phyloP scores from a whole-genome alignment of 1,140 invertebrate genomes.

The Eumeta japonica region DNA sequence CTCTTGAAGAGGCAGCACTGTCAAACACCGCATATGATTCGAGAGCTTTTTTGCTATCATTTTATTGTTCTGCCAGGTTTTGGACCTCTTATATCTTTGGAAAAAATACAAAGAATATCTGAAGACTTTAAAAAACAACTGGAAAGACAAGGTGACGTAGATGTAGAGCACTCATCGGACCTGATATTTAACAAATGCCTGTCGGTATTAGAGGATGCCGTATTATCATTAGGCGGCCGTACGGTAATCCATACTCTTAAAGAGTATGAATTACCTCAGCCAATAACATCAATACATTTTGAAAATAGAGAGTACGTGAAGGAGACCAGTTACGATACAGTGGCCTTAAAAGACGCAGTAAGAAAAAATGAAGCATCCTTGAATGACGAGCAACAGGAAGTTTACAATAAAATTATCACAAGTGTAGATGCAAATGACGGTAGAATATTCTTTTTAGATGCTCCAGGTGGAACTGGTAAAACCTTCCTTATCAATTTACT shows the following conservation, averaged over 20 bases:
- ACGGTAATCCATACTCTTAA: not conserved
- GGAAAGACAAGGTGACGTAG: conserved; percentile 1
- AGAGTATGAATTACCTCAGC: conserved; percentile 3
- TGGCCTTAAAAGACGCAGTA: conserved; percentile 1
- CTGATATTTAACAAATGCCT: conserved; percentile 4
- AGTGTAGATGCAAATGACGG: conserved; percentile 13
- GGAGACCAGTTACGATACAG: conserved; percentile 1
- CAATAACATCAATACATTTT: not conserved
- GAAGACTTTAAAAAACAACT: conserved; percentile 3
- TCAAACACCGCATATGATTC: not conserved
- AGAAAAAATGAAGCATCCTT: conserved; percentile 1
- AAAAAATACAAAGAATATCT: conserved; percentile 3
- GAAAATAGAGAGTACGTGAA: conserved; percentile 1
- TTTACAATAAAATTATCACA: conserved; percentile 12
- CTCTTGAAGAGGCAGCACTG: conserved; percentile 24
- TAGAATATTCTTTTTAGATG: conserved; percentile 27
- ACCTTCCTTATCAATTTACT: conserved; percentile 39
- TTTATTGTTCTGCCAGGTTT: conserved; percentile 3
- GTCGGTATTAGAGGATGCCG: conserved; percentile 1
- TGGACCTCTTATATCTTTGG: conserved; percentile 2
- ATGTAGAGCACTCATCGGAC: not conserved
- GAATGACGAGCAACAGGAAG: conserved; percentile 1
- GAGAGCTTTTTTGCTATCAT: conserved; percentile 3
- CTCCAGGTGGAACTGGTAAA: conserved; percentile 48
- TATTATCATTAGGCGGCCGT: not conserved